A percentile compares a stretch with the other conserved stretches of the same genome.
phyloP scores from a whole-genome alignment of 2,797 vertebrate species.

The Brotula barbata region DNA sequence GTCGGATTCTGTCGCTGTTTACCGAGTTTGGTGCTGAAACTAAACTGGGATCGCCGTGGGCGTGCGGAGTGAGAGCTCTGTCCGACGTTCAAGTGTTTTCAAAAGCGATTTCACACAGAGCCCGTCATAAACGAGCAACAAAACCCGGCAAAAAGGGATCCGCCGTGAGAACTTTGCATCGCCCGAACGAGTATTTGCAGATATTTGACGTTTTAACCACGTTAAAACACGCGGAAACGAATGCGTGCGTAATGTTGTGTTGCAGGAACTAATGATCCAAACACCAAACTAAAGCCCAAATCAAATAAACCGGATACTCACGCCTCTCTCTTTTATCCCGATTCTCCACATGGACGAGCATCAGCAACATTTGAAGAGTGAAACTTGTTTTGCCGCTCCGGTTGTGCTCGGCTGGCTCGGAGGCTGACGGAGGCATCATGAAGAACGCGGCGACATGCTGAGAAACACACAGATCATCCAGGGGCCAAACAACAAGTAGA shows the following conservation, averaged over 20 bases:
- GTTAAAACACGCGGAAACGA: too few relatives aligned
- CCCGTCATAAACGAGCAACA: too few relatives aligned
- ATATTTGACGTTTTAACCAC: too few relatives aligned
- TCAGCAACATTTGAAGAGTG: constrained; percentile 41
- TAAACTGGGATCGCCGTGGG: constrained; percentile 1
- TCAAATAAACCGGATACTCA: constrained; percentile 36
- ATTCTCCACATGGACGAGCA: constrained; percentile 29
- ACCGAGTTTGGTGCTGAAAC: constrained; percentile 65
- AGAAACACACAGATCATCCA: constrained; percentile 6
- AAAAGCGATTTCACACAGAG: too few relatives aligned
- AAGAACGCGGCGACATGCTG: constrained; percentile 52
- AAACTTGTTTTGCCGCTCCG: constrained; percentile 50
- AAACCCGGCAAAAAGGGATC: too few relatives aligned
- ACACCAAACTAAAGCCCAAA: constrained; percentile 7
- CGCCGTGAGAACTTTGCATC: too few relatives aligned
- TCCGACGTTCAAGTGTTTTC: too few relatives aligned
- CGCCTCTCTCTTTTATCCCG: constrained; percentile 42
- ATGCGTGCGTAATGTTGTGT: too few relatives aligned
- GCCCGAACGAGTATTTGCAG: too few relatives aligned
- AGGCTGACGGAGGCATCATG: constrained; percentile 52
- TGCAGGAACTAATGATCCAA: background rate
- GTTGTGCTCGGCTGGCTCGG: constrained; percentile 27
- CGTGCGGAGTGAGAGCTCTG: background rate
- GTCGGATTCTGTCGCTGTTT: constrained; percentile 42
- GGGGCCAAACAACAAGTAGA: constrained; percentile 73